Conservation (phyloP, 2,113 vertebrate species). For the Baryphthengus martii region DNA sequence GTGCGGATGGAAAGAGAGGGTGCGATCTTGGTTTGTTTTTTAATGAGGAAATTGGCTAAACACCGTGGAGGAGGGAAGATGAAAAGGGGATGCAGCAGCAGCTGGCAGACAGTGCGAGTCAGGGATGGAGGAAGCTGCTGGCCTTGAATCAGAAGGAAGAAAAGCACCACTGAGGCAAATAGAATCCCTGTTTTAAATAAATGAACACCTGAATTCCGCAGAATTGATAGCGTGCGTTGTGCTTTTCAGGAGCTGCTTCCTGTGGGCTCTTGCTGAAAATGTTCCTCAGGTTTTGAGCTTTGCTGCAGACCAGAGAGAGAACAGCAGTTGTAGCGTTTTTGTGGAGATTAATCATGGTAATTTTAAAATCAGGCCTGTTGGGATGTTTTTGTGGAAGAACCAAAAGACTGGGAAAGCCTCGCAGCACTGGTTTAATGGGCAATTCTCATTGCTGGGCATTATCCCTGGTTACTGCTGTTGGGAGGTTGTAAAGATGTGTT, state of each 20-base stretch:
- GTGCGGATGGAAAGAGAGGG: not conserved
- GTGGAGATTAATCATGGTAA: not conserved
- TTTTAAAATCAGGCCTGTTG: not conserved
- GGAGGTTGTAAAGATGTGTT: not conserved
- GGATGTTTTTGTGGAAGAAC: not conserved
- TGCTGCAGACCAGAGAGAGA: not conserved
- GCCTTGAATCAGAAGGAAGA: not conserved
- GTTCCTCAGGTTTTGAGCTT: not conserved
- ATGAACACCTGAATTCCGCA: not conserved
- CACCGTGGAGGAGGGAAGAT: not conserved
- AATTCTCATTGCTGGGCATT: not conserved
- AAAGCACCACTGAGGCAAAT: not conserved
- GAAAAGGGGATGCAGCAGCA: not conserved
- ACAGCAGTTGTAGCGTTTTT: not conserved
- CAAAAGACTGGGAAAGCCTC: not conserved
- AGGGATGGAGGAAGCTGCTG: not conserved
- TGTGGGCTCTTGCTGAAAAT: not conserved
- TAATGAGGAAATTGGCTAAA: not conserved
- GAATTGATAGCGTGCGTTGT: accelerated
- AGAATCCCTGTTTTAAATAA: not conserved
- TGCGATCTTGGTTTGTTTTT: not conserved
- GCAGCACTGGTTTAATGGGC: not conserved
- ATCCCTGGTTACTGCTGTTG: not conserved
- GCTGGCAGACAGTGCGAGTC: not conserved
- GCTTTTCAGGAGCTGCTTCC: not conserved